Base-by-base conservation (phyloP, 2,797 vertebrate genomes). In the Etheostoma perlongum region DNA sequence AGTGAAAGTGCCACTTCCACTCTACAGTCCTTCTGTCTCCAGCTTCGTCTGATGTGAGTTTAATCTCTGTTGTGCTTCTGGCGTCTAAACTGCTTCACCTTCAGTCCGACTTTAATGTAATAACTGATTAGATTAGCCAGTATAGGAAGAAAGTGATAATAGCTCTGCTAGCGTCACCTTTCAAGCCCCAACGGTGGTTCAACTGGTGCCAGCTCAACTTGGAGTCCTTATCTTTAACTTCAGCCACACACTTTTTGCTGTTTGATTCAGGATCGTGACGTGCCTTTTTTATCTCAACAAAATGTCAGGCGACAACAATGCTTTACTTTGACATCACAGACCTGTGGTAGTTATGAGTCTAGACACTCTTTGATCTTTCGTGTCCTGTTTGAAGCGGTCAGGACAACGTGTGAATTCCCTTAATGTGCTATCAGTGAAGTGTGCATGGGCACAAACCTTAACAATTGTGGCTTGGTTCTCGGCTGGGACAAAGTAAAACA, bases 41-140 rank as follows among this genome's bases (percentile, higher is more conserved):
- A 44, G 70, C 67, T 67, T 71, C 6, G 59, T 69, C 72, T 82
- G 76, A 74, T 19, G 63, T 66, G 69, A 63, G 73, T 71, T 83
- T 88, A 87, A 89, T 86, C 84, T 88, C 49, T 81, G 86, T 88
- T 80, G 84, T 85, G 61, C 84, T 61, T 82, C 84, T 91, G 89
- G 86, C 85, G 72, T 86, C 86, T 72, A 4, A 72, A 63, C 21
- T 58, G 63, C 59, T 83, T 86, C 88, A 87, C 90, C 89, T 88
- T 79, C 74, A 84, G 70, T 78, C 85, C 76, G 76, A 88, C 84
- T 81, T 82, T 81, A 89, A 68, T 77, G 79, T 86, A 82, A 83
- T 47, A 74, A 47, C 84, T 86, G 92, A 92, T 93, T 82, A 93
- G 91, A 93, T 93, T 88, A 92, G 81, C 48, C 66, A 54, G 61